Evolutionary conservation across 2,888 invertebrate genomes (phyloP).

Genomic region (Clivina fossor): DNA sequence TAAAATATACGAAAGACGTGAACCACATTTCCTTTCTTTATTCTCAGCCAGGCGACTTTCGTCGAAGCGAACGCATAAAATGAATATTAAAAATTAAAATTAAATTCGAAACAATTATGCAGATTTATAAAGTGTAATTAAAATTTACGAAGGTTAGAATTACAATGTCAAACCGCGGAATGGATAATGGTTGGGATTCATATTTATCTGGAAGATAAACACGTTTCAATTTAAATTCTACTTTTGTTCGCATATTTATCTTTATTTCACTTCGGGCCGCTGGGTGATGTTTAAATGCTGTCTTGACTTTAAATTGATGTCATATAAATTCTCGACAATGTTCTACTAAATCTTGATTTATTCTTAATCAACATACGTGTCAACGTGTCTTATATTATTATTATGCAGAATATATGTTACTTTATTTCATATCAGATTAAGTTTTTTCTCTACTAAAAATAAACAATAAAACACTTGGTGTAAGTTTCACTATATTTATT

Average conservation of each 20-base stretch:
- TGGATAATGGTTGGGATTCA: background rate
- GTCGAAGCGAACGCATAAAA: slow-evolving; percentile 14
- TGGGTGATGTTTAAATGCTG: slow-evolving; percentile 1
- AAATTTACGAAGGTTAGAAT: slow-evolving; percentile 6
- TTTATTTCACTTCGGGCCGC: slow-evolving; percentile 20
- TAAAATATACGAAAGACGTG: slow-evolving; percentile 10
- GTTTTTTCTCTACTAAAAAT: no score
- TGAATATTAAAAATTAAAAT: slow-evolving; percentile 22
- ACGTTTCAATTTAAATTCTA: slow-evolving; percentile 17
- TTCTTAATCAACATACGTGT: no score
- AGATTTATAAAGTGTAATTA: slow-evolving; percentile 6
- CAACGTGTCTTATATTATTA: no score
- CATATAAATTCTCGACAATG: no score
- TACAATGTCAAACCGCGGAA: slow-evolving; percentile 1
- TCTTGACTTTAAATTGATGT: no score
- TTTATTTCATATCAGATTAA: no score
- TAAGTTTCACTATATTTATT: no score
- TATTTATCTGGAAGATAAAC: slow-evolving; percentile 8
- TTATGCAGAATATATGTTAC: no score
- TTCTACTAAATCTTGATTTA: no score
- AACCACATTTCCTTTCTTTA: slow-evolving; percentile 5
- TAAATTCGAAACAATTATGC: slow-evolving; percentile 2
- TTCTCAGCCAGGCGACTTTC: background rate
- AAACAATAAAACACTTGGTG: no score
- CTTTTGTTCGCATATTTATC: slow-evolving; percentile 19